Percentiles rank a stretch among this genome's conserved stretches.
These are phyloP conservation scores for Drosophila subobscura DNA, from an alignment of 1,140 invertebrate species.

Conservation along the genomic window DNA sequence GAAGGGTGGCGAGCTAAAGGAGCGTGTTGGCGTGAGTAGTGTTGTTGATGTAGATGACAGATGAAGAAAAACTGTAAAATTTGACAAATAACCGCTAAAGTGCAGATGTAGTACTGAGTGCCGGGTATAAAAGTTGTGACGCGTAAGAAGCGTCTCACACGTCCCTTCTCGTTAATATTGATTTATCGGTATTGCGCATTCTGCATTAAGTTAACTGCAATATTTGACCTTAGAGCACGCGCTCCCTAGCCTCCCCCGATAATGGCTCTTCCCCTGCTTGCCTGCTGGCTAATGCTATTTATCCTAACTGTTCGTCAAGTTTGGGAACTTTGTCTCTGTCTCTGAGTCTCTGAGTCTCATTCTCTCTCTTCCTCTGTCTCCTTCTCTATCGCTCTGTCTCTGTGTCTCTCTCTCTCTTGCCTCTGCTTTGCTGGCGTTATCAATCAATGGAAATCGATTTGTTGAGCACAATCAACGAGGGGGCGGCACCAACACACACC, in stretches of 20 bases:
- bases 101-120: too few species aligned
- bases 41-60: too few species aligned
- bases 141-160: too few species aligned
- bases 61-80: too few species aligned
- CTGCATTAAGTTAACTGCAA: constrained; percentile 55
- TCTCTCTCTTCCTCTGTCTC: too few species aligned
- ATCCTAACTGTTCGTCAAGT: constrained; percentile 40
- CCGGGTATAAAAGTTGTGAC: too few species aligned
- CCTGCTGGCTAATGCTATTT: constrained; percentile 28
- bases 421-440: constrained; percentile 53
- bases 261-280: neutral
- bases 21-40: too few species aligned
- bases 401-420: neutral
- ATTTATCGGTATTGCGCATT: constrained; percentile 63
- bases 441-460: constrained; percentile 79
- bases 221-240: constrained; percentile 53
- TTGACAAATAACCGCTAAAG: too few species aligned
- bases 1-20: too few species aligned
- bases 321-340: constrained; percentile 1
- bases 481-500: constrained; percentile 11
- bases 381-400: too few species aligned
- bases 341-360: too few species aligned
- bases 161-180: constrained; percentile 30
- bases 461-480: constrained; percentile 54
- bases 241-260: too few species aligned